Percentiles rank a stretch among this genome's conserved stretches.
Evolutionary conservation across 2,113 vertebrate genomes (phyloP).

Genomic region (Syngnathus scovelli): DNA sequence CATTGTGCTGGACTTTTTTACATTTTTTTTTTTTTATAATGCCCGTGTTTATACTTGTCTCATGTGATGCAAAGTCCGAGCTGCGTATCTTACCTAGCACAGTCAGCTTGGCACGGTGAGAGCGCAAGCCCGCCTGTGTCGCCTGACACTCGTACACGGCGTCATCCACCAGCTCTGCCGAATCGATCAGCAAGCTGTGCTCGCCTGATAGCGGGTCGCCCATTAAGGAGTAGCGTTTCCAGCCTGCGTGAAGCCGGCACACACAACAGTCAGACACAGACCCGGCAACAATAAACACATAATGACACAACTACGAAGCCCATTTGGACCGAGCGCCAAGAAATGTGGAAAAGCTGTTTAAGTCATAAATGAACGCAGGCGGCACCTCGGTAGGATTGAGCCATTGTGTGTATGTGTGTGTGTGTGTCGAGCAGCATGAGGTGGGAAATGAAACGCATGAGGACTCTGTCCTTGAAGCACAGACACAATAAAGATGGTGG

Average conservation of each 20-base stretch:
- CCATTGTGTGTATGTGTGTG: slow-evolving; percentile 9
- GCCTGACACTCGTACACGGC: slow-evolving; percentile 87
- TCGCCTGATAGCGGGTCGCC: slow-evolving; percentile 79
- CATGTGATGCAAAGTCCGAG: slow-evolving; percentile 41
- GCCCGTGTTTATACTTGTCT: slow-evolving; percentile 12
- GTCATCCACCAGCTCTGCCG: slow-evolving; percentile 80
- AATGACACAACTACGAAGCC: slow-evolving; percentile 44
- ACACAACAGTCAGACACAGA: slow-evolving; percentile 49
- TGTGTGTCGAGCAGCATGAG: slow-evolving; percentile 26
- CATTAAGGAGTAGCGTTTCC: slow-evolving; percentile 83
- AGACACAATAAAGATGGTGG: slow-evolving; percentile 53
- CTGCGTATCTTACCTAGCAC: slow-evolving; percentile 77
- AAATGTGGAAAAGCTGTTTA: slow-evolving; percentile 45
- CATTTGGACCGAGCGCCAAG: slow-evolving; percentile 46
- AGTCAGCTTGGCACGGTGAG: slow-evolving; percentile 79
- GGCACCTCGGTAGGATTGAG: slow-evolving; percentile 43
- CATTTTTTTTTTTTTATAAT: not conserved
- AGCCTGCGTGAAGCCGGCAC: slow-evolving; percentile 71
- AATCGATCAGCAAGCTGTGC: slow-evolving; percentile 83
- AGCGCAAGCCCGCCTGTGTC: slow-evolving; percentile 83
- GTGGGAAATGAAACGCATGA: slow-evolving; percentile 44
- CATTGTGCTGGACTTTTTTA: not conserved
- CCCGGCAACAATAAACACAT: slow-evolving; percentile 44
- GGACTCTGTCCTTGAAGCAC: slow-evolving; percentile 57
- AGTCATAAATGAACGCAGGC: slow-evolving; percentile 47